Base-by-base conservation (phyloP, 2,113 vertebrate genomes). In the Chaetodon trifascialis region DNA sequence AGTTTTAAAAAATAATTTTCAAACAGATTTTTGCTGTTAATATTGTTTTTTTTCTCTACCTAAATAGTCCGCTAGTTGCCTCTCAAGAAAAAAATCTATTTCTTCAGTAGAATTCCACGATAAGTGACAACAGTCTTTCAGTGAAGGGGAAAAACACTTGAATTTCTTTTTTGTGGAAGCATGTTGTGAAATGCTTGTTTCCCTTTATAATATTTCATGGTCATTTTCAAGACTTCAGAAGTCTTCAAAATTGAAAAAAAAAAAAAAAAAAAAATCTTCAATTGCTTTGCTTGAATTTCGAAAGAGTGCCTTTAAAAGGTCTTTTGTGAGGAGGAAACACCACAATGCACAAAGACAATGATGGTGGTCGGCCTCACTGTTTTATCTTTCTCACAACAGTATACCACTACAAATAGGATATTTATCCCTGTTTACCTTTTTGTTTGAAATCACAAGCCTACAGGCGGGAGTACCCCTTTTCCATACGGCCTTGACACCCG, bases 361-460 rank as follows among this genome's bases (percentile, higher is more conserved):
- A 46, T 40, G 21, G 36, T 60, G 16, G 52, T 46, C 23, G 58
- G 14, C 60, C 64, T 66, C 30, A 11, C 38, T 15, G n/a, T 47
- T 55, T 68, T 23, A 46, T 65, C 66, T 51, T 42, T 42, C 34
- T 42, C 34, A 51, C 6, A 51, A 30, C 19, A 69, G 49, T 40
- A 23, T 52, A 75, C 47, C 17, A 3, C 46, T 36, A 19, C 23
- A 60, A 44, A 66, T 9, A n/a, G 52, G 54, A 65, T 78, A 76
- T 69, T 67, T 59, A 55, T 38, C 6, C 51, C n/a, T 51, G 30
- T 78, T 75, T 73, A 59, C 67, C 74, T 82, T 12, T 84, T 72
- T 85, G 69, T 79, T 51, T 59, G 54, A 76, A 80, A 86, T 68
- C 71, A 63, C 40, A 60, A 47, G 40, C 73, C 88, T 38, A 55